Percentiles rank a stretch among this genome's conserved stretches.
Conservation (phyloP, 2,113 vertebrate genomes). For the Vireo altiloquus region DNA sequence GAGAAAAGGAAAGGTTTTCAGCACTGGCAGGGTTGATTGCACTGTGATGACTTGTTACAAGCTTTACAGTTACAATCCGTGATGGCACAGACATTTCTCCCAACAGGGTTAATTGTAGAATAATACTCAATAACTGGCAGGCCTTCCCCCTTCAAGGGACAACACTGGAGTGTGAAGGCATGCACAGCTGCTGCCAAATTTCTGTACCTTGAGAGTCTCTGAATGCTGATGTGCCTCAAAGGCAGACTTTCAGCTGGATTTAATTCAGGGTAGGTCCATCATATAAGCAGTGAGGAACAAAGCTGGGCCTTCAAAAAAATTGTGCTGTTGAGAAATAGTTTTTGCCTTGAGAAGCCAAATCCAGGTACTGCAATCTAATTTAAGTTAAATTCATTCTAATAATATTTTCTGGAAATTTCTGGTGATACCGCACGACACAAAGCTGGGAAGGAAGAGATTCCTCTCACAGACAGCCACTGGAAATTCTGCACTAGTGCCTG, state of each 20-base stretch:
- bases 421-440: background rate
- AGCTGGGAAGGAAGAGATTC: background rate
- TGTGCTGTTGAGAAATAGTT: background rate
- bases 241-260: background rate
- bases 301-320: background rate
- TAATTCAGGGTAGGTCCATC: background rate
- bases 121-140: constrained; percentile 8
- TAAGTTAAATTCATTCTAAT: background rate
- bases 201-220: constrained; percentile 22
- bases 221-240: background rate
- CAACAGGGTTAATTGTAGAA: constrained; percentile 35
- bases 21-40: background rate
- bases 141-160: constrained; percentile 10
- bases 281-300: background rate
- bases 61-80: background rate
- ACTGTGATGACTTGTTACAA: constrained; percentile 47
- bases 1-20: constrained; percentile 37
- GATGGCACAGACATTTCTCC: background rate
- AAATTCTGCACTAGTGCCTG: background rate
- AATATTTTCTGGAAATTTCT: background rate
- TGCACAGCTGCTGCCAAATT: constrained; percentile 7
- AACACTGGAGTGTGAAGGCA: background rate
- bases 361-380: background rate
- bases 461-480: background rate
- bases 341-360: background rate